phyloP scores from a whole-genome alignment of 2,888 invertebrate genomes.

The Pilophorus perplexus region DNA sequence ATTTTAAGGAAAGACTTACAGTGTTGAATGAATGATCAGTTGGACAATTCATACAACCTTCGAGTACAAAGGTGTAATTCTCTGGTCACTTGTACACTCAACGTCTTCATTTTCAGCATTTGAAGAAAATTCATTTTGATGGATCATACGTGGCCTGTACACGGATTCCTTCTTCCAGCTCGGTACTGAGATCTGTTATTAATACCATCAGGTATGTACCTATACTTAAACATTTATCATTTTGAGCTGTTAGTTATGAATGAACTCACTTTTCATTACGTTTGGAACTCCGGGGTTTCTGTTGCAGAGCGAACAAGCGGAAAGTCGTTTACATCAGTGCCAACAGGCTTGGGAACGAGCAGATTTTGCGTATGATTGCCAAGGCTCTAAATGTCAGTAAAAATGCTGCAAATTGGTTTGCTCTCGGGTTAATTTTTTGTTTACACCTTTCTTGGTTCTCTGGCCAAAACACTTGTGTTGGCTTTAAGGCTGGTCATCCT shows the following conservation, averaged over 20 bases:
- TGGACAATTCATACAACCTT: too few species aligned
- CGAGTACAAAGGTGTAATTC: too few species aligned
- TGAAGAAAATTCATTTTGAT: conserved; percentile 1
- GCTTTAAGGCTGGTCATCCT: too few species aligned
- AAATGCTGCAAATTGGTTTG: background rate
- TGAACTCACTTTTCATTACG: background rate
- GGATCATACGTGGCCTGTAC: background rate
- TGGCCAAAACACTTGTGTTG: too few species aligned
- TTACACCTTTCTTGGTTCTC: background rate
- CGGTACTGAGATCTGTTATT: background rate
- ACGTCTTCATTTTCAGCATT: background rate
- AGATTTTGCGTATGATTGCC: background rate
- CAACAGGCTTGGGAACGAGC: background rate
- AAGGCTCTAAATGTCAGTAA: background rate
- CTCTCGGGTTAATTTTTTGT: too few species aligned
- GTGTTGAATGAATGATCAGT: too few species aligned
- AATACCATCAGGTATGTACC: background rate
- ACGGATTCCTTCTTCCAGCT: background rate
- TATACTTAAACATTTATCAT: background rate
- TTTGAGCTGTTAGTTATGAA: background rate
- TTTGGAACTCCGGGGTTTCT: background rate
- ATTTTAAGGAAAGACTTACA: too few species aligned
- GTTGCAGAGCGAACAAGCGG: background rate
- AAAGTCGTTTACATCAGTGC: conserved; percentile 8
- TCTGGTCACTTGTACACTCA: too few species aligned